phyloP scores from a whole-genome alignment of 2,797 vertebrate species.

The Hypotaenidia philippensis region DNA sequence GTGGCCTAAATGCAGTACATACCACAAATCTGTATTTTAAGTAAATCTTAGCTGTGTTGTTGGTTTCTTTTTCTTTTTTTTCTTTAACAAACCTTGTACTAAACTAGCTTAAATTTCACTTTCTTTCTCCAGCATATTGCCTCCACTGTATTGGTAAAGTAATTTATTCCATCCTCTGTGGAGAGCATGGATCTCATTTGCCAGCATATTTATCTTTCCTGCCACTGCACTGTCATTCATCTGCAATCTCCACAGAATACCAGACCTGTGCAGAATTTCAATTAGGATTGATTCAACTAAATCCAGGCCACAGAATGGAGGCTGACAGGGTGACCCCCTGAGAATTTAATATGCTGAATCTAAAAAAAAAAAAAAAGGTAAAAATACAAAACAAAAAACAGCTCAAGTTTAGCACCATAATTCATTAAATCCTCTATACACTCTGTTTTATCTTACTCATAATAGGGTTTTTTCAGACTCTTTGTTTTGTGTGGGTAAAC shows the following conservation, averaged over 20 bases:
- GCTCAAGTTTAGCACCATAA: constrained; percentile 40
- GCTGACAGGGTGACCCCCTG: constrained; percentile 81
- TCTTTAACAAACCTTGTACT: constrained; percentile 77
- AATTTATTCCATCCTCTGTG: constrained; percentile 86
- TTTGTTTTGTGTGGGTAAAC: constrained; percentile 46
- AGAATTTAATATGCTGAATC: constrained; percentile 77
- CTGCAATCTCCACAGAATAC: constrained; percentile 82
- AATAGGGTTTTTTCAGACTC: not conserved
- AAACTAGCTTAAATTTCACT: constrained; percentile 82
- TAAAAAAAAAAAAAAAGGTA: not conserved
- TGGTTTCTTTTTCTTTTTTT: constrained; percentile 38
- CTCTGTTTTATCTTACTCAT: constrained; percentile 52
- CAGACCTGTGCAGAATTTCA: constrained; percentile 85
- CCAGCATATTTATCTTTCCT: constrained; percentile 86
- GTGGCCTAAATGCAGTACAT: constrained; percentile 45
- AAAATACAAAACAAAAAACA: constrained; percentile 16
- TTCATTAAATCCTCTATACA: constrained; percentile 57
- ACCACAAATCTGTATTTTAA: constrained; percentile 68
- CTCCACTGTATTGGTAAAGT: constrained; percentile 82
- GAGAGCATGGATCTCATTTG: constrained; percentile 85
- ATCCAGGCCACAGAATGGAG: constrained; percentile 79
- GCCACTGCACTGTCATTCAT: constrained; percentile 86
- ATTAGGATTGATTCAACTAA: constrained; percentile 88
- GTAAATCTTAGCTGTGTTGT: constrained; percentile 63
- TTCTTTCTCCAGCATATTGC: constrained; percentile 81